phyloP scores from a whole-genome alignment of 1,140 invertebrate species.

The Ceratina calcarata region DNA sequence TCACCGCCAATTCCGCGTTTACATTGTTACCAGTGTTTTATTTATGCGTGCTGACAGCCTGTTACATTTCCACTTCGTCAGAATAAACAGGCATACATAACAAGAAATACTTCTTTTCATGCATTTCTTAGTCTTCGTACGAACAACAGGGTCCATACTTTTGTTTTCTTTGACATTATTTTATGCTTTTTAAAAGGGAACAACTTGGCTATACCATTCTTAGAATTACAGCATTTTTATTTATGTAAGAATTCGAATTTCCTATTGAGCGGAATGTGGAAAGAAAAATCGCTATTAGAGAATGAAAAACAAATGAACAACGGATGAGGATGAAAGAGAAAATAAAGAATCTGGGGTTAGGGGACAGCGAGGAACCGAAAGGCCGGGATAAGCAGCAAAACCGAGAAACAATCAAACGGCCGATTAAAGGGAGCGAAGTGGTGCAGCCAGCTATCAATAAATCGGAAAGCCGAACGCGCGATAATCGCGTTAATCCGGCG shows the following conservation, averaged over 20 bases:
- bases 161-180: too few relatives aligned
- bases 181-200: too few relatives aligned
- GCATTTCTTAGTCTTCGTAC: not conserved
- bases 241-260: too few relatives aligned
- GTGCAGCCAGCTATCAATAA: slow-evolving; percentile 38
- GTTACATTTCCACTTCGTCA: not conserved
- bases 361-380: slow-evolving; percentile 18
- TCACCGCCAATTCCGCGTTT: slow-evolving; percentile 15
- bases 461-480: slow-evolving; percentile 46
- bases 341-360: slow-evolving; percentile 5
- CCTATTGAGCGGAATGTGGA: too few relatives aligned
- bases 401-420: slow-evolving; percentile 44
- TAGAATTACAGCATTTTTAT: too few relatives aligned
- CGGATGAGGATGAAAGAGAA: too few relatives aligned
- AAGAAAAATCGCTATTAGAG: too few relatives aligned
- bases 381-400: slow-evolving; percentile 12
- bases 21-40: slow-evolving; percentile 9
- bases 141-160: too few relatives aligned
- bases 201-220: too few relatives aligned
- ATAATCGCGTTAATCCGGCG: slow-evolving; percentile 50
- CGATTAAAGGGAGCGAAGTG: slow-evolving; percentile 39
- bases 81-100: not conserved
- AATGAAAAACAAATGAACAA: too few relatives aligned
- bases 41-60: not conserved
- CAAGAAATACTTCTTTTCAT: not conserved